These are phyloP conservation scores for Choreutis nemorana DNA, from an alignment of 2,888 invertebrate genomes.

Conservation along the genomic window DNA sequence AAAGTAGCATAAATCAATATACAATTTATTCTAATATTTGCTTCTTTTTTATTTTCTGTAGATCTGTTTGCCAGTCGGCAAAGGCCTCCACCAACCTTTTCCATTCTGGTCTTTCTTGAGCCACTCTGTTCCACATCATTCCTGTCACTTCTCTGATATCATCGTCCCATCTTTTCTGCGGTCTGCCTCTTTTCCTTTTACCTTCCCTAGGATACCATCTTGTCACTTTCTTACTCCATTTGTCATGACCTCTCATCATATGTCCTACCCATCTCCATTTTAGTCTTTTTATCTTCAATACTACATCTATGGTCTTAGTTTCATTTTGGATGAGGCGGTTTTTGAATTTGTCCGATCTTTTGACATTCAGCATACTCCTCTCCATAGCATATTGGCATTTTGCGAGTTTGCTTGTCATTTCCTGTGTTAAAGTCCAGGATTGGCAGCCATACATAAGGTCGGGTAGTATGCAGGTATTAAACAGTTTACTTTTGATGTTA, in stretches of 20 bases:
- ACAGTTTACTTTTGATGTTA: conserved; percentile 7
- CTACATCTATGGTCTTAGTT: neutral
- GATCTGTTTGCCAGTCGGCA: too few relatives aligned
- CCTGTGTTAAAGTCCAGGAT: conserved; percentile 6
- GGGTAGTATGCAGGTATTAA: conserved; percentile 9
- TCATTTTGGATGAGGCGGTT: neutral
- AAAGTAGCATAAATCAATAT: too few relatives aligned
- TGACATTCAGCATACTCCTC: conserved; percentile 8
- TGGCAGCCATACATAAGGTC: conserved; percentile 8
- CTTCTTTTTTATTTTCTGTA: too few relatives aligned
- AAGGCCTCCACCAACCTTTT: too few relatives aligned
- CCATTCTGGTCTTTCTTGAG: too few relatives aligned
- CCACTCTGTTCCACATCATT: too few relatives aligned
- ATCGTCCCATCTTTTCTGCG: conserved; percentile 7
- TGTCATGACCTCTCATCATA: conserved; percentile 7
- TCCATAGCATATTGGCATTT: conserved; percentile 8
- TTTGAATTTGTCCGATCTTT: conserved; percentile 5
- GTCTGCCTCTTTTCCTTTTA: conserved; percentile 7
- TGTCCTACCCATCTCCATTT: conserved; percentile 9
- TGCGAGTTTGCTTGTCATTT: conserved; percentile 5
- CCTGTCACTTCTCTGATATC: conserved; percentile 5
- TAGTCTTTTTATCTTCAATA: conserved; percentile 1
- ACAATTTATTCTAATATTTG: too few relatives aligned
- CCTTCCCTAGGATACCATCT: conserved; percentile 7
- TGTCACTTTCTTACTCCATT: conserved; percentile 9